These are phyloP conservation scores for Drosophila algonquin DNA, from an alignment of 2,888 invertebrate genomes.

Conservation along the genomic window DNA sequence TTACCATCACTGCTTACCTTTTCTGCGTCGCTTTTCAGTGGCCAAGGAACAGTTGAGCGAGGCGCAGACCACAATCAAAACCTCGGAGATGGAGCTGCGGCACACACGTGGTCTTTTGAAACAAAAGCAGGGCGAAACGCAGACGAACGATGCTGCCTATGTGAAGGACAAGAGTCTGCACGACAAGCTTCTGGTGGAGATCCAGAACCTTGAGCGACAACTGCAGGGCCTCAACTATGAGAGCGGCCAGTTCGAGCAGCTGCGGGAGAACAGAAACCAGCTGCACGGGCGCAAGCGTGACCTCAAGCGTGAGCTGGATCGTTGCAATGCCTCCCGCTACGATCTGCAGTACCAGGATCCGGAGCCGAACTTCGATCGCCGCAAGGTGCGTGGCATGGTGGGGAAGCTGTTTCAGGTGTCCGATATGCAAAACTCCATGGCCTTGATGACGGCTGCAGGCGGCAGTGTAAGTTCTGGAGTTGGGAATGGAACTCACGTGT, in stretches of 20 bases:
- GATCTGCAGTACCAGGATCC: constrained; percentile 92
- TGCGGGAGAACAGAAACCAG: constrained; percentile 85
- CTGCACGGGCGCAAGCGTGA: constrained; percentile 86
- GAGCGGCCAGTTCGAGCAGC: constrained; percentile 86
- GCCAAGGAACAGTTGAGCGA: constrained; percentile 90
- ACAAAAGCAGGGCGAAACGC: constrained; percentile 88
- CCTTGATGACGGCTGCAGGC: constrained; percentile 94
- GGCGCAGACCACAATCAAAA: constrained; percentile 91
- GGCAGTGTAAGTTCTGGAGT: constrained; percentile 87
- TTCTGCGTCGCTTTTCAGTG: constrained; percentile 83
- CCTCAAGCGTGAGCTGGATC: constrained; percentile 82
- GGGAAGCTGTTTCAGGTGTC: constrained; percentile 91
- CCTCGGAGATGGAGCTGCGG: constrained; percentile 89
- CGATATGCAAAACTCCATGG: constrained; percentile 89
- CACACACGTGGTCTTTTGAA: constrained; percentile 87
- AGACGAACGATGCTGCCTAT: constrained; percentile 88
- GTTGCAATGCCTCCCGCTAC: constrained; percentile 78
- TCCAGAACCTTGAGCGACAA: constrained; percentile 84
- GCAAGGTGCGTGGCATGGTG: constrained; percentile 90
- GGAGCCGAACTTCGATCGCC: constrained; percentile 88
- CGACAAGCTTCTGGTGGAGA: constrained; percentile 85
- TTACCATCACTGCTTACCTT: not conserved
- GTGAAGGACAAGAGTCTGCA: constrained; percentile 87
- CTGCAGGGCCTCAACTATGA: constrained; percentile 86
- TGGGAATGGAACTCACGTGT: not conserved